Conservation (phyloP, 2,797 vertebrate species). For the Fistularia commersonii region DNA sequence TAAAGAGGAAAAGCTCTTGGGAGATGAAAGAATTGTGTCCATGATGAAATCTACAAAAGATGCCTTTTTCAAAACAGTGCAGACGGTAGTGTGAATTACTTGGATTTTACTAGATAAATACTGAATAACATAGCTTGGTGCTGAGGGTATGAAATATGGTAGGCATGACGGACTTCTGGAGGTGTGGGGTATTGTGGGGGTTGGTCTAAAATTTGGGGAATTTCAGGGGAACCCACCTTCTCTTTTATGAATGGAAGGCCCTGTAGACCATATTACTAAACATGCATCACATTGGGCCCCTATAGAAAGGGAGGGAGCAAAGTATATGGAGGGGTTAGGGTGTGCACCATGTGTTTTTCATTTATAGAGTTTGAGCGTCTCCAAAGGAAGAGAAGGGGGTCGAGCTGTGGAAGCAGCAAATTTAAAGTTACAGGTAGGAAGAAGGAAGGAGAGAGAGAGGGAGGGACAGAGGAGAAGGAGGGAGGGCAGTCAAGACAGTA, state of each 20-base stretch:
- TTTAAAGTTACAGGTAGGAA: slow-evolving; percentile 74
- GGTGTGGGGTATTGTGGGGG: slow-evolving; percentile 35
- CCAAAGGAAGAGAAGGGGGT: slow-evolving; percentile 68
- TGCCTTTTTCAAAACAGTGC: slow-evolving; percentile 7
- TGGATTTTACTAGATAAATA: slow-evolving; percentile 8
- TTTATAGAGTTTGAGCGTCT: slow-evolving; percentile 78
- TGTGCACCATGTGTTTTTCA: slow-evolving; percentile 78
- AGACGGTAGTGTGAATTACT: neutral
- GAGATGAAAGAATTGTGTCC: slow-evolving; percentile 42
- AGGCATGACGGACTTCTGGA: slow-evolving; percentile 15
- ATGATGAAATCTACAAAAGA: slow-evolving; percentile 28
- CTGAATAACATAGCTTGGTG: slow-evolving; percentile 3
- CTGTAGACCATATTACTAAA: slow-evolving; percentile 69
- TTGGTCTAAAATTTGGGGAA: slow-evolving; percentile 32
- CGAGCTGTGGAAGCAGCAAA: slow-evolving; percentile 64
- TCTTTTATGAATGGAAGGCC: slow-evolving; percentile 74
- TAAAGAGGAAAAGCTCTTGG: slow-evolving; percentile 46
- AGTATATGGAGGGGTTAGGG: slow-evolving; percentile 20
- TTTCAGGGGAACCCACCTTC: slow-evolving; percentile 49
- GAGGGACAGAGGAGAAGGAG: slow-evolving; percentile 45
- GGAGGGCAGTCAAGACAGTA: slow-evolving; percentile 63
- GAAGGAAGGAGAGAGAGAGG: slow-evolving; percentile 35
- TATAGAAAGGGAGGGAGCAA: slow-evolving; percentile 36
- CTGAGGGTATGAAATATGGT: slow-evolving; percentile 3
- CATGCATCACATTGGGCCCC: slow-evolving; percentile 59